Evolutionary conservation across 2,113 vertebrate genomes (phyloP), one percentile per base, ranked within the genome.

Genomic region (Neodontobutis hainanensis): DNA sequence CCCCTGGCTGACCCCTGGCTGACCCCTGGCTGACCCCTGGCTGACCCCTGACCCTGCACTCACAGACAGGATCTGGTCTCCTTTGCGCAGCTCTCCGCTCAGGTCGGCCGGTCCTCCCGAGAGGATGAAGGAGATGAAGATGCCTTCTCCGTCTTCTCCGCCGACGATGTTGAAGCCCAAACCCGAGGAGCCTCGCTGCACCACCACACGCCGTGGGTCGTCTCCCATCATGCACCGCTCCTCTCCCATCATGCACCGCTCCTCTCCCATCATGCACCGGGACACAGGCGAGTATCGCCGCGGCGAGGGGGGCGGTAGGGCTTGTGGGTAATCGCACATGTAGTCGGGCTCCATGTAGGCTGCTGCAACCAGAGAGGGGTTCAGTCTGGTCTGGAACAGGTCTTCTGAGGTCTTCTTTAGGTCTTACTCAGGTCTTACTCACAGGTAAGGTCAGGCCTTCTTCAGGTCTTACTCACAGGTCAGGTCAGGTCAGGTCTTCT

Each of bases 311-410:
- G 95, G 95, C 51, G 94, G 94, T 68, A 95, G 94, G 80, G 94
- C 92, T 84, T 94, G 93, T 47, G 95, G 93, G 89, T 95, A 96
- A 73, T 96, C 95, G 0, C 92, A 93, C 90, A 95, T 87, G 87
- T 94, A 96, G 79, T 95, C 95, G 0, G 93, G 93, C 72, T 96
- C 95, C 92, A 96, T 91, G 80, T 96, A 96, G 5, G 95, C 95
- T 96, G 82, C 7, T 19, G 62, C 3, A 16, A 48, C 5, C 45
- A 0, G 3, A 35, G 35, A 52, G 44, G 44, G 36, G 4, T 38
- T 5, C 36, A 38, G 36, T 38, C 36, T 38, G 36, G n/a, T n/a
- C n/a, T n/a, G n/a, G n/a, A n/a, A n/a, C n/a, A n/a, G n/a, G n/a
- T n/a, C n/a, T n/a, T n/a, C n/a, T n/a, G n/a, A n/a, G n/a, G n/a